Conservation (phyloP, 2,113 vertebrate species). For the Arvicanthis niloticus region DNA sequence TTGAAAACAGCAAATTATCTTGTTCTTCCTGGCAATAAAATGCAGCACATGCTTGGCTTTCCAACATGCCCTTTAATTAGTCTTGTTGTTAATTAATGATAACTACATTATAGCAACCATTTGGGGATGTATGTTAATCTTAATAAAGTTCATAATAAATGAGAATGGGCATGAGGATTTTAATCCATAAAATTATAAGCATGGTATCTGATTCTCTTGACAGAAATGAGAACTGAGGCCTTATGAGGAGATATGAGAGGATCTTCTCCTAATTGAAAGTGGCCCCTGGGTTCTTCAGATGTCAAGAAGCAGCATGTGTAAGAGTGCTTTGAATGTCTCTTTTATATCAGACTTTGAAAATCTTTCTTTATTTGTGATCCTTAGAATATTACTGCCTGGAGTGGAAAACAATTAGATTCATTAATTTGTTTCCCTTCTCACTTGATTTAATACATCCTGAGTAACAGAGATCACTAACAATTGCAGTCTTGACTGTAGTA, state of each 20-base stretch:
- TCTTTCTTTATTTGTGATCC: constrained; percentile 74
- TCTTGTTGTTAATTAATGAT: constrained; percentile 62
- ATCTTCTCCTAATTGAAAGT: constrained; percentile 50
- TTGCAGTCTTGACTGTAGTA: constrained; percentile 64
- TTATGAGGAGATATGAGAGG: constrained; percentile 28
- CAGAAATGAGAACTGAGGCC: constrained; percentile 35
- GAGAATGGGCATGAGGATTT: background rate
- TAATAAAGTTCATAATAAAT: constrained; percentile 58
- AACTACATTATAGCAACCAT: constrained; percentile 17
- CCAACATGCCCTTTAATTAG: constrained; percentile 27
- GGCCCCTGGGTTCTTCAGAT: constrained; percentile 41
- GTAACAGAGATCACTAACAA: constrained; percentile 69
- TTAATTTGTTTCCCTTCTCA: constrained; percentile 78
- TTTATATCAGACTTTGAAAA: constrained; percentile 52
- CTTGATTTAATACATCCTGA: constrained; percentile 73
- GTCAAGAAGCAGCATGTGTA: background rate
- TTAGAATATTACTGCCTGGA: constrained; percentile 51
- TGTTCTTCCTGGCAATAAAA: background rate
- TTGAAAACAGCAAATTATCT: background rate
- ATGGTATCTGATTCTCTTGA: constrained; percentile 7
- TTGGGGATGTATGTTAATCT: constrained; percentile 20
- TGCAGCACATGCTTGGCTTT: background rate
- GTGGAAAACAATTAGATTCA: constrained; percentile 68
- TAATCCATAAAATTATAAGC: constrained; percentile 37
- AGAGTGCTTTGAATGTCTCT: background rate